Percentiles rank a stretch among this genome's conserved stretches.
phyloP scores from a whole-genome alignment of 2,797 vertebrate genomes.

The Anguilla obscura region DNA sequence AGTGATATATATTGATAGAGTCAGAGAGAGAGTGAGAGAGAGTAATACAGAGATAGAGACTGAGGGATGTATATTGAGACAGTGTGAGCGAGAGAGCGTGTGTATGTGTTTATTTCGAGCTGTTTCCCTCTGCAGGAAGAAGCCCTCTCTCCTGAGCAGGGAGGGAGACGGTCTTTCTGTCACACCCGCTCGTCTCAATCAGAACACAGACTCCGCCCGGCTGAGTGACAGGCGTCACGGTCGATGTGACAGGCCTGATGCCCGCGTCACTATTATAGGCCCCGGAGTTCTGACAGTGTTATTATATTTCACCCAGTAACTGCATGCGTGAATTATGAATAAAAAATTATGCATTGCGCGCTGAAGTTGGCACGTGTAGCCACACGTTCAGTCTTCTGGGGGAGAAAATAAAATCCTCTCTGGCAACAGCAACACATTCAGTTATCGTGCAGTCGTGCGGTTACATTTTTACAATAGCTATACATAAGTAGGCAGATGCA shows the following conservation, averaged over 20 bases:
- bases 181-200: neutral
- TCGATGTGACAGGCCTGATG: neutral
- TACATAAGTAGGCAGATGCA: neutral
- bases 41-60: too few relatives aligned
- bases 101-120: neutral
- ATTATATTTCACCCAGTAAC: slow-evolving; percentile 1
- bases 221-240: neutral
- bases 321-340: neutral
- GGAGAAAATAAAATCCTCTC: neutral
- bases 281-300: neutral
- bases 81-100: neutral
- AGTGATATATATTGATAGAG: too few relatives aligned
- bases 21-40: too few relatives aligned
- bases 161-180: neutral
- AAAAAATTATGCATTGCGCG: neutral
- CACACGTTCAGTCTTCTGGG: neutral
- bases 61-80: too few relatives aligned
- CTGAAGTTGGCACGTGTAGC: neutral
- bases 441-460: neutral
- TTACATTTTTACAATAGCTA: neutral
- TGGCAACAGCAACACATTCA: neutral
- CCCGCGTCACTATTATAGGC: neutral
- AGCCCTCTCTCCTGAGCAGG: neutral
- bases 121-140: neutral
- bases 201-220: neutral